Evolutionary conservation across 2,888 invertebrate genomes (phyloP).

Genomic region (Papilio demoleus): DNA sequence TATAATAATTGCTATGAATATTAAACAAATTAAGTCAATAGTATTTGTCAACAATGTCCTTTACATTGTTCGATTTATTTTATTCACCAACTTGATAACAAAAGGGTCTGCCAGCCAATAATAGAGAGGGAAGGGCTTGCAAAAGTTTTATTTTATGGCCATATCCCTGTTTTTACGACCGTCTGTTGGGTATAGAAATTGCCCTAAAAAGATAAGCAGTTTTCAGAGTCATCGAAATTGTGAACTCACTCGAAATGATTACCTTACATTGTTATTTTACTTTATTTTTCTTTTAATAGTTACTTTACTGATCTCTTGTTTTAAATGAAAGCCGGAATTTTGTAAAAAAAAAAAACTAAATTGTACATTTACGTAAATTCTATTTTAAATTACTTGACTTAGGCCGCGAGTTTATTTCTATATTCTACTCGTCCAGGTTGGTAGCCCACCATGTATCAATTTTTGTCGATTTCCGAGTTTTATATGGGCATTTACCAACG

Average conservation of each 20-base stretch:
- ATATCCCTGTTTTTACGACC: constrained; percentile 28
- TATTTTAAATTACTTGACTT: too few species aligned
- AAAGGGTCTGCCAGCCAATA: constrained; percentile 23
- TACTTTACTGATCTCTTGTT: too few species aligned
- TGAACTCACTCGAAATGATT: neutral
- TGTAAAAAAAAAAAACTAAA: too few species aligned
- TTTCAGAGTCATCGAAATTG: constrained; percentile 12
- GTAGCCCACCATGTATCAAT: too few species aligned
- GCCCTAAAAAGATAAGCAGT: constrained; percentile 21
- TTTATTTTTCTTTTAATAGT: neutral
- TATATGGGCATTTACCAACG: too few species aligned
- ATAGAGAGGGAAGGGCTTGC: constrained; percentile 8
- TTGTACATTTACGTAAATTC: too few species aligned
- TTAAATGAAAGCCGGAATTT: too few species aligned
- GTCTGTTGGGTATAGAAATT: constrained; percentile 30
- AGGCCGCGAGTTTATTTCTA: too few species aligned
- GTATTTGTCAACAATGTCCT: constrained; percentile 7
- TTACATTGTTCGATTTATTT: neutral
- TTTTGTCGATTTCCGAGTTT: too few species aligned
- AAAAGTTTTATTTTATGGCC: constrained; percentile 33
- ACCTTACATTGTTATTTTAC: neutral
- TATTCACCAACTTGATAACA: constrained; percentile 13
- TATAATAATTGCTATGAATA: neutral
- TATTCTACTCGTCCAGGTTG: too few species aligned
- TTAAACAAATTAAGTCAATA: neutral